Base-by-base conservation (phyloP, 2,797 vertebrate genomes). In the Buphagus erythrorhynchus region DNA sequence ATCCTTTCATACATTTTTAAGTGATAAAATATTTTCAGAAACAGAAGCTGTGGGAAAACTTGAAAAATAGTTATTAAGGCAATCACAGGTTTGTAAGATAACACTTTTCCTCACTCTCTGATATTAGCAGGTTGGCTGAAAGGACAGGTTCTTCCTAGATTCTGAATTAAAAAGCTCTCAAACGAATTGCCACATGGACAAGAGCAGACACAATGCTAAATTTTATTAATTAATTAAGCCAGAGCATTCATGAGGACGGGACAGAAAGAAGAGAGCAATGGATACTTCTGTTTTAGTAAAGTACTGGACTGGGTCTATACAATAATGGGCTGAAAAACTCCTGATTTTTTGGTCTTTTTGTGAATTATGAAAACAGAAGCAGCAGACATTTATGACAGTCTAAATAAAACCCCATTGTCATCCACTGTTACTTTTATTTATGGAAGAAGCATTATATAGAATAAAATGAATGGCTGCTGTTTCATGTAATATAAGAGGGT, bases 1-100 rank as follows among this genome's bases (percentile, higher is more conserved):
- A 33, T 73, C 78, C 29, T 81, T 89, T 81, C 13, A 29, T 85
- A 26, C 28, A n/a, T 54, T 73, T 69, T 92, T 95, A 94, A 95
- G 42, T 74, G 75, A 84, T 35, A 69, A 74, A 73, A 20, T 69
- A 43, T 42, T 69, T 67, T 82, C 61, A 66, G 90, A 62, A 91
- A 86, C 42, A 78, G 76, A 38, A 93, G n/a, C 59, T 72, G 52
- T 45, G 36, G 18, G 46, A 86, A 86, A 94, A 40, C 26, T 26
- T 55, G 45, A 74, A 80, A 94, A 93, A 24, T 29, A 31, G 29
- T 71, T 95, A 69, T 74, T 86, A 63, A 94, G 40, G 36, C 36
- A 62, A 45, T 74, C 54, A 43, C 5, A 83, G 42, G 26, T 78
- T 83, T 6, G 3, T 66, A 46, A 80, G 15, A 63, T 48, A 79